Base-by-base conservation (phyloP, 2,113 vertebrate species). In the Electrona antarctica region DNA sequence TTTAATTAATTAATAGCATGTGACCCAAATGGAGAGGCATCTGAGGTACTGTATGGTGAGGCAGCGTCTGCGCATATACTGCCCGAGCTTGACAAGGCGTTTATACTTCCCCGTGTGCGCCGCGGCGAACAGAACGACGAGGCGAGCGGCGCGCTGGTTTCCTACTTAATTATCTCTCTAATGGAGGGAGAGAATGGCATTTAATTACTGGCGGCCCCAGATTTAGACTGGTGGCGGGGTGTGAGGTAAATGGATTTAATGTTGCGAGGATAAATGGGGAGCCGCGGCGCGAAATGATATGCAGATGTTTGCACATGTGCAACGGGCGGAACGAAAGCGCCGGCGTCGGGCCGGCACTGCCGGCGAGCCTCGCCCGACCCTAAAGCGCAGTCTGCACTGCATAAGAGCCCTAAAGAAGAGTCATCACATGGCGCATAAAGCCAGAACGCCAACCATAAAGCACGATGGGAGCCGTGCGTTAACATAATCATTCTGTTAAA, bases 211-310 rank as follows among this genome's bases (percentile, higher is more conserved):
- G 45, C 33, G 41, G 85, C 80, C 86, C 86, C 81, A 80, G 88
- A 90, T 90, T 90, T 90, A 90, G 90, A 90, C 85, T 78, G 54
- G 11, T 85, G 79, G 79, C 78, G 79, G 21, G 78, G 80, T 69
- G 57, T 89, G 88, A 87, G 88, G 87, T 90, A 89, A 91, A 90
- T 87, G 82, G 91, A 91, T 92, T 90, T 91, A 91, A 91, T 88
- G 89, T 89, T 90, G 89, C 85, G 79, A 89, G 83, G 81, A 90
- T 88, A 89, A 91, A 88, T 88, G 79, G 33, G 33, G 76, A 77
- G 82, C 73, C 49, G 52, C 52, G 64, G 79, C 71, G 72, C 4
- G 33, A 41, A 41, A 68, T 87, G 85, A 92, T 90, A 90, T 91
- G 89, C 90, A 88, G 87, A 91, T 89, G 87, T 91, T 89, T 90